Conservation (phyloP, 1,140 invertebrate species). For the Drosophila ironensis region DNA sequence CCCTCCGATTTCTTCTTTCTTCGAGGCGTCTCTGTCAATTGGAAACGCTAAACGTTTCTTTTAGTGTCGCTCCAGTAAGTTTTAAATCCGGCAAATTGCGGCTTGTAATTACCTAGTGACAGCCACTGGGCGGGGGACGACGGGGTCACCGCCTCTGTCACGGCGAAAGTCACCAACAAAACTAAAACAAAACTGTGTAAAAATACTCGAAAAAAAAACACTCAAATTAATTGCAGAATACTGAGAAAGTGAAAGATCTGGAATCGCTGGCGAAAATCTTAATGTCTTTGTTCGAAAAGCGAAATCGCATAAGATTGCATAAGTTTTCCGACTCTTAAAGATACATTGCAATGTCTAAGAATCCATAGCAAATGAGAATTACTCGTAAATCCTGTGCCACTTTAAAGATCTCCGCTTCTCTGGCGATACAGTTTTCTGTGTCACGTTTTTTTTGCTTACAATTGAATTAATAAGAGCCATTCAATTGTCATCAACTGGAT, state of each 20-base stretch:
- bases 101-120: slow-evolving; percentile 37
- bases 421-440: too few relatives aligned
- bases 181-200: neutral
- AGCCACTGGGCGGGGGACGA: neutral
- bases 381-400: too few relatives aligned
- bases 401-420: too few relatives aligned
- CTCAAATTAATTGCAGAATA: slow-evolving; percentile 44
- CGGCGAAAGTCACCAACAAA: slow-evolving; percentile 31
- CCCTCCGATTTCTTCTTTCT: neutral
- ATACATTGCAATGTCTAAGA: too few relatives aligned
- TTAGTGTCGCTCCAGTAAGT: slow-evolving; percentile 67
- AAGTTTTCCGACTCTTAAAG: too few relatives aligned
- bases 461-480: too few relatives aligned
- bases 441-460: too few relatives aligned
- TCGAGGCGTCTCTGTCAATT: slow-evolving; percentile 16
- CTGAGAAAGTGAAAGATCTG: slow-evolving; percentile 44
- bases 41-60: slow-evolving; percentile 63
- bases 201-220: neutral
- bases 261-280: slow-evolving; percentile 1
- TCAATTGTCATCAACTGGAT: too few relatives aligned
- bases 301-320: too few relatives aligned
- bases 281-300: slow-evolving; percentile 4
- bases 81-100: slow-evolving; percentile 18
- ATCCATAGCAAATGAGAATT: too few relatives aligned
- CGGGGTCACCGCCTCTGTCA: slow-evolving; percentile 17